Base-by-base conservation (phyloP, 2,113 vertebrate genomes). In the Phrynocephalus versicolor region DNA sequence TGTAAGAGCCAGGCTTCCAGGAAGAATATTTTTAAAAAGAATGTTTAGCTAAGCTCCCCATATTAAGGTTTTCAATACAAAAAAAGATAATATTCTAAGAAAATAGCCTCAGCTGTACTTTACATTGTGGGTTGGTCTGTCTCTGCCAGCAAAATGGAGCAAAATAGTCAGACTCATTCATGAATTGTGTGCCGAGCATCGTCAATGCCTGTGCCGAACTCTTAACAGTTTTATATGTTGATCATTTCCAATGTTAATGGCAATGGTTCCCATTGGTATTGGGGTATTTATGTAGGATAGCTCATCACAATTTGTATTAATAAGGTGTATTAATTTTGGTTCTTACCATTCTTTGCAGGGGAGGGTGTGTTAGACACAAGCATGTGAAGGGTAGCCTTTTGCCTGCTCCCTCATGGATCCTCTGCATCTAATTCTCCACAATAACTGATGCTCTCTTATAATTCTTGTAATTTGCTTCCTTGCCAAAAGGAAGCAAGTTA, bases 61-160 rank as follows among this genome's bases (percentile, higher is more conserved):
- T 86, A 25, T 3, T 0, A 21, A 67, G 83, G 2, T 45, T 83
- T 83, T 74, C 35, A 33, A 33, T 10, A 64, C 35, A 64, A 21
- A 75, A 78, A 21, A 84, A n/a, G n/a, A n/a, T n/a, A n/a, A n/a
- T 27, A 55, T 74, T 75, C n/a, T n/a, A 2, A 16, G 74, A 58
- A 75, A 58, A 16, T 35, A n/a, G 89, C 89, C 91, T 85, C 90
- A 94, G 91, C 94, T 95, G 90, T 87, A 94, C 89, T 92, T 93
- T 95, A 92, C 89, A 91, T 94, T 91, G 90, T 82, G 84, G 82
- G 87, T 94, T 90, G 71, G 85, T 89, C 58, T 91, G 88, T 94
- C 91, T 96, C 91, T 96, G 93, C 85, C 89, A 94, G 93, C 87
- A 90, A 96, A 95, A 94, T 92, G 85, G 93, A 94, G 93, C 87